Conservation (phyloP, 64 coral and sea anemone genomes). For the Montipora capricornis region DNA sequence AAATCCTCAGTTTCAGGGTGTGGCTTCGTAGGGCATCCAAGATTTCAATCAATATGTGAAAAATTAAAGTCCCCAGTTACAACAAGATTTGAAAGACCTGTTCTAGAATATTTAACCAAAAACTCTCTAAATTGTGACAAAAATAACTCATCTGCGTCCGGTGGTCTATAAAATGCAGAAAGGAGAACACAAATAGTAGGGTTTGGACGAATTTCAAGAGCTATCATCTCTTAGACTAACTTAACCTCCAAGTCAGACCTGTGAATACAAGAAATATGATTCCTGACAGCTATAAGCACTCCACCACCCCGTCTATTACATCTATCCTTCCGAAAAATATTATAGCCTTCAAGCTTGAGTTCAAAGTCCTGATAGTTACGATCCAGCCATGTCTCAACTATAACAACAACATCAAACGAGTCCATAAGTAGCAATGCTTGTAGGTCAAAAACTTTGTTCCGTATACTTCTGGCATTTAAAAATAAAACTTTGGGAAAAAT, state of each 20-base stretch:
- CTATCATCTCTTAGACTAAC: no score
- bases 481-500: background rate
- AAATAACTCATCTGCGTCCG: constrained; percentile 52
- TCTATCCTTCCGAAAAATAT: background rate
- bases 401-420: constrained; percentile 48
- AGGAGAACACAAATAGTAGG: constrained; percentile 50
- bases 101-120: constrained; percentile 47
- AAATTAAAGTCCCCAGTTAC: constrained; percentile 71
- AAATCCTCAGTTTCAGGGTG: constrained; percentile 58
- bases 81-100: constrained; percentile 55
- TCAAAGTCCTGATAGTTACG: constrained; percentile 35
- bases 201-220: constrained; percentile 43
- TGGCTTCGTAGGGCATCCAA: constrained; percentile 32
- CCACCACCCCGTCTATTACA: constrained; percentile 64
- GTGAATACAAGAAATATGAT: constrained; percentile 54
- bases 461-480: no score
- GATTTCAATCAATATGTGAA: constrained; percentile 50
- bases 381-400: constrained; percentile 58
- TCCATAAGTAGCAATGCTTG: constrained; percentile 52
- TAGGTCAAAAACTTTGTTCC: constrained; percentile 46
- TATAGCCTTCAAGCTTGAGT: no score
- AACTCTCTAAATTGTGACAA: constrained; percentile 43
- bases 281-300: constrained; percentile 57
- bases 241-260: constrained; percentile 27
- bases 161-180: constrained; percentile 58